Base-by-base conservation (phyloP, 2,797 vertebrate genomes). In the Enteromius mattozi region DNA sequence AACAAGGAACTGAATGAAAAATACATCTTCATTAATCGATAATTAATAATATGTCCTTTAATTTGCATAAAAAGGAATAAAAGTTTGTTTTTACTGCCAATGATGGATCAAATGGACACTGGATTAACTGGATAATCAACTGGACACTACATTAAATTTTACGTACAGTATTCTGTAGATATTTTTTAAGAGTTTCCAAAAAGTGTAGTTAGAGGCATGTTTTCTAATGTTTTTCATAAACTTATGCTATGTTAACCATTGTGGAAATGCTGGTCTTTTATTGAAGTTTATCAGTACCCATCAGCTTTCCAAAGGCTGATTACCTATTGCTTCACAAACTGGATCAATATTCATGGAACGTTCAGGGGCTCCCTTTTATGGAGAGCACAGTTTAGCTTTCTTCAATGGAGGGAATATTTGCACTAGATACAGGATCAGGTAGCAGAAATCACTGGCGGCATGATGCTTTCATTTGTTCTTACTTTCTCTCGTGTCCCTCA, bases 401-500 rank as follows among this genome's bases (percentile, higher is more conserved):
- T 42, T 45, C 27, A 49, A 42, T 47, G 42, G 10, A 24, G n/a
- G 70, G 42, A 49, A 47, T 14, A 21, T 86, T 78, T 33, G 40
- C 81, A 24, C 75, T 63, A 70, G 63, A 80, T 74, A 77, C 19
- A 70, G 63, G 71, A 86, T 72, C 77, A 74, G 80, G 35, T 37
- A 69, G 74, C 40, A 40, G 33, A 80, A 75, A 85, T 82, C 78
- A 51, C 49, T 84, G 78, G 84, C 80, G 78, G 82, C 66, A 35
- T 42, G 54, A 77, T 40, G 75, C 30, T 42, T 76, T 83, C 54
- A 72, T 42, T 70, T 65, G 54, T 27, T 24, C 14, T 17, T 59
- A 65, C 19, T 61, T 8, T 85, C 88, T 87, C 56, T 63, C 1
- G 3, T 45, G 91, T 89, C 87, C 83, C 68, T 91, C 68, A 85